Evolutionary conservation across 2,113 vertebrate genomes (phyloP).

Genomic region (Boulengeromyrus knoepffleri): DNA sequence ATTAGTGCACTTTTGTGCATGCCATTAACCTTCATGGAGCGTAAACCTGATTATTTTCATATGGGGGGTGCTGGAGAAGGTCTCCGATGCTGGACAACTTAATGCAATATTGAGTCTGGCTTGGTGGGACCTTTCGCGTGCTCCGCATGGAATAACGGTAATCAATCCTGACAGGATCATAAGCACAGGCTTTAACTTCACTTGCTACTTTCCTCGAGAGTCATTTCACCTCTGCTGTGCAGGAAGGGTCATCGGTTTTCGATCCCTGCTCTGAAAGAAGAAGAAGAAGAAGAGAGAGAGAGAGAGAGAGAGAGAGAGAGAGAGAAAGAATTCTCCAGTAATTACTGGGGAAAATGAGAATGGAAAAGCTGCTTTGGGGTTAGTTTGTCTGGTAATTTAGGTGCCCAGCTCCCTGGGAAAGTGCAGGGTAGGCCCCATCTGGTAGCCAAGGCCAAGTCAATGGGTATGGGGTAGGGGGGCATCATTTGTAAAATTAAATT

Average conservation of each 20-base stretch:
- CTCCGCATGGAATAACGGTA: conserved; percentile 47
- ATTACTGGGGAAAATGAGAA: conserved; percentile 6
- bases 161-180: conserved; percentile 49
- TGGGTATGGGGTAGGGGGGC: background rate
- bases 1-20: conserved; percentile 14
- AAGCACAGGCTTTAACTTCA: conserved; percentile 45
- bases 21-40: conserved; percentile 19
- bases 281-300: no score
- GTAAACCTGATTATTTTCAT: conserved; percentile 16
- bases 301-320: background rate
- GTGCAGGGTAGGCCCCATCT: background rate
- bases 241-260: conserved; percentile 42
- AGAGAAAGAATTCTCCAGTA: background rate
- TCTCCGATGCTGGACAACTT: conserved; percentile 32
- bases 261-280: conserved; percentile 21
- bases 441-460: background rate
- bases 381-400: background rate
- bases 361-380: background rate
- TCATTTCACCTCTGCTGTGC: conserved; percentile 44
- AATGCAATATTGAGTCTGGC: conserved; percentile 32
- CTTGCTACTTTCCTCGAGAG: conserved; percentile 46
- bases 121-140: conserved; percentile 29
- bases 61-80: conserved; percentile 16
- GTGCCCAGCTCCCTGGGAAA: background rate
- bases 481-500: background rate